Percentiles rank a stretch among this genome's conserved stretches.
These are phyloP conservation scores for Loriculus beryllinus DNA, from an alignment of 2,797 vertebrate species.

Conservation along the genomic window DNA sequence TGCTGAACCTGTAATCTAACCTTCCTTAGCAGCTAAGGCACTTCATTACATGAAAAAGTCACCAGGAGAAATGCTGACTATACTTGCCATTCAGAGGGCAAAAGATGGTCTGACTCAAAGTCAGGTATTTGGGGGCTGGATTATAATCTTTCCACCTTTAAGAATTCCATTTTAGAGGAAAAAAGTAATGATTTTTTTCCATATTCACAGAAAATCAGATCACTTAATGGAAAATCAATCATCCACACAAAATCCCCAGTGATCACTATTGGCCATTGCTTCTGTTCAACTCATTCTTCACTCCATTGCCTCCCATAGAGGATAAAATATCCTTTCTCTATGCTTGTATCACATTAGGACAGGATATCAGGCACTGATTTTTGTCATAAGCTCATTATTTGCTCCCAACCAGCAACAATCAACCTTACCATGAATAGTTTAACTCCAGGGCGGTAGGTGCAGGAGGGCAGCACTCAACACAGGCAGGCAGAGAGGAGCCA, in stretches of 20 bases:
- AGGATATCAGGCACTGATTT: background rate
- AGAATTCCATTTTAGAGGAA: background rate
- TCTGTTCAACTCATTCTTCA: background rate
- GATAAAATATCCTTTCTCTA: background rate
- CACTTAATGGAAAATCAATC: background rate
- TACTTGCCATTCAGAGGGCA: background rate
- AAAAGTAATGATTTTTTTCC: background rate
- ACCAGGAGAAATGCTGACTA: background rate
- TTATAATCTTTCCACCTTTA: background rate
- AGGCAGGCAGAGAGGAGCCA: background rate
- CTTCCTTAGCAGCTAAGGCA: background rate
- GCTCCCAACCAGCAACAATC: background rate
- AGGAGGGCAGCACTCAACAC: background rate
- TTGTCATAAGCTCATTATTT: background rate
- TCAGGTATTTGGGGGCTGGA: background rate
- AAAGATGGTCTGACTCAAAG: background rate
- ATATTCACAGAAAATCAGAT: background rate
- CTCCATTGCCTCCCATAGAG: background rate
- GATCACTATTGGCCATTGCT: background rate
- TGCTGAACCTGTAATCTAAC: background rate
- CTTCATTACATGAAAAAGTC: background rate
- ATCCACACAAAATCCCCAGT: background rate
- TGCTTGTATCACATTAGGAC: accelerated
- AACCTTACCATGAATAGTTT: background rate
- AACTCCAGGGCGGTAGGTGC: accelerated